phyloP scores from a whole-genome alignment of 2,888 invertebrate species.

The Drosophila incognita region DNA sequence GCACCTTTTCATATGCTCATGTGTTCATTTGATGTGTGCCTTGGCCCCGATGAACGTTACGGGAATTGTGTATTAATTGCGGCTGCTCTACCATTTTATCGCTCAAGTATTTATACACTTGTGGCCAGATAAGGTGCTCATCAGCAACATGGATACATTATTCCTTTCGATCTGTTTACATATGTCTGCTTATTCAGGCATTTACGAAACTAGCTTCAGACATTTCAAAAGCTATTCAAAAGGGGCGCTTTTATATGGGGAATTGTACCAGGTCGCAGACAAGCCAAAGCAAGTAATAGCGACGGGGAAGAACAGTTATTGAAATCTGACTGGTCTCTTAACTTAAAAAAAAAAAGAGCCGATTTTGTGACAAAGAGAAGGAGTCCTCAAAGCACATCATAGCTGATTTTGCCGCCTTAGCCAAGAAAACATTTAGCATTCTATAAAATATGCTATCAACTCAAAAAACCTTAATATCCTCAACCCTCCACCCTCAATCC shows the following conservation, averaged over 20 bases:
- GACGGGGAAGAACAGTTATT: background rate
- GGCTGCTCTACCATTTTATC: constrained; percentile 38
- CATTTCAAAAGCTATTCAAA: constrained; percentile 11
- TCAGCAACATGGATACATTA: constrained; percentile 14
- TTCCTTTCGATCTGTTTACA: constrained; percentile 28
- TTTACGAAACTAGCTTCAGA: constrained; percentile 16
- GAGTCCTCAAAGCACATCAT: background rate
- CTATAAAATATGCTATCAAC: background rate
- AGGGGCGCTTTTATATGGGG: constrained; percentile 1
- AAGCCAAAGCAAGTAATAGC: background rate
- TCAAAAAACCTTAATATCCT: background rate
- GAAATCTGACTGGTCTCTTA: background rate
- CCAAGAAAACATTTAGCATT: background rate
- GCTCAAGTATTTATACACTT: constrained; percentile 43
- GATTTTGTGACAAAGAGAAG: background rate
- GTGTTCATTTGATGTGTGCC: constrained; percentile 34
- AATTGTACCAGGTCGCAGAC: background rate
- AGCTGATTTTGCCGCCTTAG: background rate
- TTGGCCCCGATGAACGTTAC: constrained; percentile 45
- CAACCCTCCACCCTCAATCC: background rate
- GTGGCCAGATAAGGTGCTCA: constrained; percentile 48
- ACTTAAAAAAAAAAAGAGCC: too few relatives aligned
- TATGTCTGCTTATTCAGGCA: constrained; percentile 9
- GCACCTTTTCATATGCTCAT: constrained; percentile 56
- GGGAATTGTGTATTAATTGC: constrained; percentile 45